Conservation (phyloP, 35 echinoderm and acorn worm genomes). For the Apostichopus parvimensis region DNA sequence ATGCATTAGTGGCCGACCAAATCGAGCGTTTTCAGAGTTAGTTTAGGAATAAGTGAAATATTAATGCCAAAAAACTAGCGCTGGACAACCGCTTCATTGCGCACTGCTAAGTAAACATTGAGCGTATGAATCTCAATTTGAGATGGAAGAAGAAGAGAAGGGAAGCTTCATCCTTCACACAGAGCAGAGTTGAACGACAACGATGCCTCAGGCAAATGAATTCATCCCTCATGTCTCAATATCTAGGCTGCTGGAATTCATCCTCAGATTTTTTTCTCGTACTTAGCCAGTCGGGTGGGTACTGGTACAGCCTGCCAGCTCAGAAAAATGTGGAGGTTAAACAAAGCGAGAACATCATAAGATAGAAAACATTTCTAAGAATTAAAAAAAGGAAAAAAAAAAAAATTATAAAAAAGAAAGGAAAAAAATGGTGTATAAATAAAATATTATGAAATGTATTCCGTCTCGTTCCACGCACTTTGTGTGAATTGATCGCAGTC, state of each 20-base stretch:
- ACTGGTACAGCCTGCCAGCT: not conserved
- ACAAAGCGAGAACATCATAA: not conserved
- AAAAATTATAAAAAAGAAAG: not conserved
- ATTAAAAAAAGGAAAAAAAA: not conserved
- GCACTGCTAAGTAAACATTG: constrained; percentile 52
- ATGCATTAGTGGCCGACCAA: constrained; percentile 53
- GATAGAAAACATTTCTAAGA: not conserved
- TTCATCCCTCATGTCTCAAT: not conserved
- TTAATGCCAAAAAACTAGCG: constrained; percentile 23
- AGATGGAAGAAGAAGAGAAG: constrained; percentile 24
- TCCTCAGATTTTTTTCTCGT: not conserved
- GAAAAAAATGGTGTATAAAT: not conserved
- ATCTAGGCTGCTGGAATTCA: constrained; percentile 53
- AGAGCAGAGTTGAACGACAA: not conserved
- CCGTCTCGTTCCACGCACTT: no score
- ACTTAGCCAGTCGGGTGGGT: not conserved
- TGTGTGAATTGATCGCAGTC: not conserved
- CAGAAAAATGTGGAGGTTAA: not conserved
- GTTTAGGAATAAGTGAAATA: constrained; percentile 61
- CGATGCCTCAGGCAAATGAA: constrained; percentile 18
- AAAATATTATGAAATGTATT: not conserved
- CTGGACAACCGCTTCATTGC: constrained; percentile 5
- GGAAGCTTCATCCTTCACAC: not conserved
- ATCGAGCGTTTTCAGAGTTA: constrained; percentile 51
- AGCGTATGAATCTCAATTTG: constrained; percentile 59